A percentile compares a stretch with the other conserved stretches of the same genome.
phyloP scores from a whole-genome alignment of 2,888 invertebrate species.

The Melanostoma mellinum region DNA sequence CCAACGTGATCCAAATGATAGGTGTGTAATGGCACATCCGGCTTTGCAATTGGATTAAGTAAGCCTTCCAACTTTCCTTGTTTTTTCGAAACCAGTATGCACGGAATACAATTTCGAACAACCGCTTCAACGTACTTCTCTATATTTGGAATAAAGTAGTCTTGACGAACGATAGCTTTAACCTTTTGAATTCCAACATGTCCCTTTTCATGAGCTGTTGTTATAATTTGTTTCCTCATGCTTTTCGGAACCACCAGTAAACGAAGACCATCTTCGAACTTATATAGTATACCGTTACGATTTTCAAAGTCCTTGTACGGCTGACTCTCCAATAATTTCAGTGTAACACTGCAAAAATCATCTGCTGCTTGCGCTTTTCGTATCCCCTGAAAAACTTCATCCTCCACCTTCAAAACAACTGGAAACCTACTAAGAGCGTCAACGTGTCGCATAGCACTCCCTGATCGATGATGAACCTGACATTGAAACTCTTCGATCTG shows the following conservation, averaged over 20 bases:
- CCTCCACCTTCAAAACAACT: constrained; percentile 15
- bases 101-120: constrained; percentile 17
- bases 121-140: neutral
- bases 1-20: constrained; percentile 78
- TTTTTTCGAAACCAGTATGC: constrained; percentile 51
- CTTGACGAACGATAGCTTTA: constrained; percentile 9
- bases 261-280: neutral
- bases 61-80: constrained; percentile 77
- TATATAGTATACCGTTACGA: neutral
- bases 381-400: constrained; percentile 13
- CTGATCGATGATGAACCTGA: constrained; percentile 43
- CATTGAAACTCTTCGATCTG: constrained; percentile 18
- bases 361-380: constrained; percentile 43
- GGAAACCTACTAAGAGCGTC: constrained; percentile 46
- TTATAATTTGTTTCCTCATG: constrained; percentile 3
- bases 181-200: constrained; percentile 11
- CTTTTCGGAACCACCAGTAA: constrained; percentile 1
- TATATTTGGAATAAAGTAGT: constrained; percentile 29
- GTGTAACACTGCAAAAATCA: neutral
- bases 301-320: constrained; percentile 24
- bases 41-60: constrained; percentile 74
- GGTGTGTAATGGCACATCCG: constrained; percentile 76
- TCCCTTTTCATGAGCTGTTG: constrained; percentile 12
- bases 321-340: constrained; percentile 1
- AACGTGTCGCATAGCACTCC: constrained; percentile 37